Evolutionary conservation across 2,888 invertebrate species (phyloP).

Genomic region (Cataglyphis livida): DNA sequence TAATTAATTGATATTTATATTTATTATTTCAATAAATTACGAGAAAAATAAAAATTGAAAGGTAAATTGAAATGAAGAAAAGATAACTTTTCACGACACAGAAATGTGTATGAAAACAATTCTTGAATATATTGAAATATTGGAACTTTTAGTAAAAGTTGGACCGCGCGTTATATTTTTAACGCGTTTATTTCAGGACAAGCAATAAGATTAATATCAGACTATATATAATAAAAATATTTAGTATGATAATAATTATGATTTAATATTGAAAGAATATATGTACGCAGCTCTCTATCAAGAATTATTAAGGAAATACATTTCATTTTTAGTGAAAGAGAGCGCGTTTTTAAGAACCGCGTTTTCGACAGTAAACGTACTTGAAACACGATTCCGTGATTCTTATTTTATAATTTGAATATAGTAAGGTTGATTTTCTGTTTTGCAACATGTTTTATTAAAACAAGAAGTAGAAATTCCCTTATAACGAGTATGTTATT

Average conservation of each 20-base stretch:
- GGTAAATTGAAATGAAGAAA: neutral
- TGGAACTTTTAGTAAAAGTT: neutral
- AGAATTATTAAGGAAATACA: constrained; percentile 9
- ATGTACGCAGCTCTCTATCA: neutral
- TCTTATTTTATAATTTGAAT: constrained; percentile 55
- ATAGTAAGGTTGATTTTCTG: constrained; percentile 44
- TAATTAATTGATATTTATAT: neutral
- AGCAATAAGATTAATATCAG: neutral
- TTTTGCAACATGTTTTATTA: neutral
- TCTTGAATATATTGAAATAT: neutral
- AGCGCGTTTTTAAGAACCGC: neutral
- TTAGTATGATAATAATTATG: neutral
- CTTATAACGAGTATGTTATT: neutral
- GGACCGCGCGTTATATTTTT: neutral
- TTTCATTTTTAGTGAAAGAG: constrained; percentile 15
- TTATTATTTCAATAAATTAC: neutral
- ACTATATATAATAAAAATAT: neutral
- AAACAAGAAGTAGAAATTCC: constrained; percentile 11
- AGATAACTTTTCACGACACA: neutral
- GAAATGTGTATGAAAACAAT: too few relatives aligned
- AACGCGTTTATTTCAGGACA: neutral
- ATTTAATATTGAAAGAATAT: neutral
- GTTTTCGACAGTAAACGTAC: neutral
- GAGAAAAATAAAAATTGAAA: neutral
- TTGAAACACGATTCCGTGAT: neutral